phyloP scores from a whole-genome alignment of 2,113 vertebrate genomes.

The Platysteira castanea region DNA sequence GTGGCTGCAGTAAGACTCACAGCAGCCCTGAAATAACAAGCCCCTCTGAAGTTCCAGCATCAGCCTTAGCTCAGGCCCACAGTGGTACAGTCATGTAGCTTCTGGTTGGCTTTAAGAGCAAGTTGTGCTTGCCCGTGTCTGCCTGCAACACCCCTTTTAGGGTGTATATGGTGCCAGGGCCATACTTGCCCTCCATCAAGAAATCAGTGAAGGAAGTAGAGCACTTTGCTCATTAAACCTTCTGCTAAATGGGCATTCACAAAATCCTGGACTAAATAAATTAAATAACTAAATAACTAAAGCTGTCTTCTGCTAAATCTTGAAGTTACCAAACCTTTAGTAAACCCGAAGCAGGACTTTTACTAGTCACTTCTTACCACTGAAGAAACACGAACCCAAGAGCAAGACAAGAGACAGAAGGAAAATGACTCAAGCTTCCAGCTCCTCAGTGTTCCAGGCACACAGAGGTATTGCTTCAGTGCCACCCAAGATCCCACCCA shows the following conservation, averaged over 20 bases:
- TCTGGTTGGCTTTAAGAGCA: neutral
- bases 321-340: neutral
- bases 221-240: neutral
- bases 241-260: neutral
- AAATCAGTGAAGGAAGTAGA: neutral
- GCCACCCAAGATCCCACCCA: neutral
- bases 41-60: neutral
- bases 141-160: neutral
- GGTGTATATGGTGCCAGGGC: too few species aligned
- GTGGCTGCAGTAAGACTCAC: neutral
- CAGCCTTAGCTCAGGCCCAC: neutral
- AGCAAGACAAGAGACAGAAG: neutral
- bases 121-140: neutral
- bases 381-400: neutral
- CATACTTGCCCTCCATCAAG: neutral
- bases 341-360: neutral
- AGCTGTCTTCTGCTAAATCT: neutral
- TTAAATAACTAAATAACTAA: neutral
- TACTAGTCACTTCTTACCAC: neutral
- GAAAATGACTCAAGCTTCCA: neutral
- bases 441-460: neutral
- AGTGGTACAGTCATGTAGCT: neutral
- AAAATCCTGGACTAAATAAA: neutral
- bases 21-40: neutral
- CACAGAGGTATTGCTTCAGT: accelerated